phyloP scores from a whole-genome alignment of 2,113 vertebrate genomes.

The Aldabrachelys gigantea region DNA sequence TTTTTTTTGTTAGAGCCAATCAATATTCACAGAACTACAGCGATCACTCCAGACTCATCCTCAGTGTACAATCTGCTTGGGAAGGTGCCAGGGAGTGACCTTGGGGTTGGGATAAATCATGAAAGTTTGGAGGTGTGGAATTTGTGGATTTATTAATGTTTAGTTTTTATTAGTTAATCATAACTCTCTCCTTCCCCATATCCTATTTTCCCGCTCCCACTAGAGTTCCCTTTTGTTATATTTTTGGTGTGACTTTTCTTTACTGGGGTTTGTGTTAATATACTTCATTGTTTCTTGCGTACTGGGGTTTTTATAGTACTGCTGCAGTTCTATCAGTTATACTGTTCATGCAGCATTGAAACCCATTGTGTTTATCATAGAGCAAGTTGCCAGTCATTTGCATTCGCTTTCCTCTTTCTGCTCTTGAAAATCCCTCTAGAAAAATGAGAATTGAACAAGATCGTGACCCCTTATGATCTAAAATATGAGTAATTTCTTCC shows the following conservation, averaged over 20 bases:
- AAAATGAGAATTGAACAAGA: background rate
- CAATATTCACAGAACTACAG: too few relatives aligned
- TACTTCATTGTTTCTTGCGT: background rate
- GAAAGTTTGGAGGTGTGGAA: background rate
- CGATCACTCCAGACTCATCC: background rate
- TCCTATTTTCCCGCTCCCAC: background rate
- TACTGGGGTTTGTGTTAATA: background rate
- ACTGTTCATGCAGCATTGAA: background rate
- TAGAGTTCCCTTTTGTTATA: background rate
- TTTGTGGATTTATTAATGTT: background rate
- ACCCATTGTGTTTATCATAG: background rate
- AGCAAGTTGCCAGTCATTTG: background rate
- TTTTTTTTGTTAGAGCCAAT: too few relatives aligned
- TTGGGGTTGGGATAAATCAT: background rate
- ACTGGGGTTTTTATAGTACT: background rate
- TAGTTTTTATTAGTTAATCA: background rate
- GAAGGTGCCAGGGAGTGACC: background rate
- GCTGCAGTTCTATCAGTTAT: slow-evolving; percentile 37
- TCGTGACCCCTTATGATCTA: background rate
- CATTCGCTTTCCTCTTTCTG: background rate
- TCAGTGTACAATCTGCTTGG: background rate
- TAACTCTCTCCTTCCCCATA: background rate
- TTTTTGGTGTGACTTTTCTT: background rate
- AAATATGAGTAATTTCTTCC: background rate
- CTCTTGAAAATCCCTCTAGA: background rate